phyloP scores from a whole-genome alignment of 2,888 invertebrate species.

The Halocaridina rubra region DNA sequence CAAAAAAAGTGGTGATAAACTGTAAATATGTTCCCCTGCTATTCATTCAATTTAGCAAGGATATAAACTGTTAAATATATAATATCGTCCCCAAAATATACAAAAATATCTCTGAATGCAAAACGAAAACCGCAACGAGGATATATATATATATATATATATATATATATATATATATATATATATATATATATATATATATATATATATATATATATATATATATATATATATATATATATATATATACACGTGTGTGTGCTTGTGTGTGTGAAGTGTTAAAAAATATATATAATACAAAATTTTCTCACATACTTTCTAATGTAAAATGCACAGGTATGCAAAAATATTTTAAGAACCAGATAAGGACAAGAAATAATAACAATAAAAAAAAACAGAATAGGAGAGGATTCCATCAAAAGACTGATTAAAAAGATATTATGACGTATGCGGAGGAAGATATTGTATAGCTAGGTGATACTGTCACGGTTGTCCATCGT shows the following conservation, averaged over 20 bases:
- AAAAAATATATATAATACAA: too few species aligned
- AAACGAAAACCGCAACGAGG: neutral
- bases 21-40: too few species aligned
- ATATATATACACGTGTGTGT: neutral
- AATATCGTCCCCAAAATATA: neutral
- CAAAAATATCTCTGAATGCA: neutral
- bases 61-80: neutral
- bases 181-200: neutral
- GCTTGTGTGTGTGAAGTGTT: too few species aligned
- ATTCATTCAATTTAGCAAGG: too few species aligned
- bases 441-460: neutral
- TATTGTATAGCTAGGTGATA: neutral
- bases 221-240: neutral
- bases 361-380: neutral
- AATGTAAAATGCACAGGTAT: too few species aligned
- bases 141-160: neutral
- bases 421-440: too few species aligned
- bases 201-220: neutral
- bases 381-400: neutral
- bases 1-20: too few species aligned
- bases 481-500: neutral
- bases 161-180: neutral
- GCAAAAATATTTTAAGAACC: neutral
- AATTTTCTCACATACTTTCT: too few species aligned
- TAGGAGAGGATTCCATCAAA: neutral